Percentiles rank a stretch among this genome's conserved stretches.
Evolutionary conservation across 2,797 vertebrate species (phyloP).

Genomic region (Threskiornis aethiopicus): DNA sequence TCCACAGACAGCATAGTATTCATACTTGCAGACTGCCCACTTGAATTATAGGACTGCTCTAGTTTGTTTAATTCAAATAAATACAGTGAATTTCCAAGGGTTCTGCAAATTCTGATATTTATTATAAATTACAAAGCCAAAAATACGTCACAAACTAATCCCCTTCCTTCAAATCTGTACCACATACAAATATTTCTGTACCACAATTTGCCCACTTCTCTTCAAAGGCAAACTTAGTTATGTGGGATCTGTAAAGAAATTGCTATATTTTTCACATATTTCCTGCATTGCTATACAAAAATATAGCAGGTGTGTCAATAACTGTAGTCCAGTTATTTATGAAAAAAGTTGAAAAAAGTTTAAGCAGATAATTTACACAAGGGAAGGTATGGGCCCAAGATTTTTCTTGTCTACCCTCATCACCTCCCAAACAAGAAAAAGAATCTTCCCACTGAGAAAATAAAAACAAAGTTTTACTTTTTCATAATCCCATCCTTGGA

Average conservation of each 20-base stretch:
- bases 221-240: neutral
- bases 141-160: neutral
- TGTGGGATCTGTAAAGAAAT: neutral
- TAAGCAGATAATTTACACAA: neutral
- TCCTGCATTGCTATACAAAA: neutral
- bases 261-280: neutral
- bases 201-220: neutral
- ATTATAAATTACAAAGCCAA: neutral
- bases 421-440: neutral
- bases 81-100: neutral
- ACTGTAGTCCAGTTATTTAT: neutral
- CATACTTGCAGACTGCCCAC: neutral
- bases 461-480: neutral
- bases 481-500: neutral
- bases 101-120: neutral
- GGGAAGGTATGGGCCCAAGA: neutral
- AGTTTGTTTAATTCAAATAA: neutral
- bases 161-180: neutral
- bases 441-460: neutral
- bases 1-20: neutral
- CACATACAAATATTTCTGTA: neutral
- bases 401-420: neutral
- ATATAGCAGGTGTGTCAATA: neutral
- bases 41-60: neutral
- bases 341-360: neutral